phyloP scores from a whole-genome alignment of 2,113 vertebrate genomes.

The Anseranas semipalmata region DNA sequence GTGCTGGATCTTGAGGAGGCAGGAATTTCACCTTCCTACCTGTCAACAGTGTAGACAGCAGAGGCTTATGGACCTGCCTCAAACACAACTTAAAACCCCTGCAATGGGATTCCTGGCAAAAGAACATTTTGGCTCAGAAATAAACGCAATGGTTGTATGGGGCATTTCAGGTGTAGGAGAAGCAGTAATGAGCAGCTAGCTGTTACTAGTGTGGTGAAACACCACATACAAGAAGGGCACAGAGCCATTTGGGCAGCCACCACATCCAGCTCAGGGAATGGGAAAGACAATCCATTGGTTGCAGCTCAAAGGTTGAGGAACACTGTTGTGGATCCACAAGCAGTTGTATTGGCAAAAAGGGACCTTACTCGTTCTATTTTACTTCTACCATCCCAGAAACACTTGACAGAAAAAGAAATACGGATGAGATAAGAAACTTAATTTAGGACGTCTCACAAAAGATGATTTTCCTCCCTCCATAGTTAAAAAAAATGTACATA shows the following conservation, averaged over 20 bases:
- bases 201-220: background rate
- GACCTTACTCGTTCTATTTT: background rate
- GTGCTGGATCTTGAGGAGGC: background rate
- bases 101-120: background rate
- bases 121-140: background rate
- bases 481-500: background rate
- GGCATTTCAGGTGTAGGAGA: background rate
- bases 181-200: background rate
- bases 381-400: background rate
- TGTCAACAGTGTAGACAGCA: background rate
- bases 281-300: background rate
- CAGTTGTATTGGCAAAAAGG: background rate
- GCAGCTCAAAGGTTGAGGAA: background rate
- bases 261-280: accelerated
- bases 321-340: background rate
- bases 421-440: background rate
- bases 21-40: background rate
- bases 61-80: background rate
- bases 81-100: background rate
- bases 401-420: background rate
- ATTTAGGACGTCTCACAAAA: background rate
- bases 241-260: accelerated
- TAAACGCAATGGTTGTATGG: background rate
- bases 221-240: background rate
- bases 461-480: background rate